Evolutionary conservation across 1,140 invertebrate species (phyloP).

Genomic region (Neotoxoptera formosana): DNA sequence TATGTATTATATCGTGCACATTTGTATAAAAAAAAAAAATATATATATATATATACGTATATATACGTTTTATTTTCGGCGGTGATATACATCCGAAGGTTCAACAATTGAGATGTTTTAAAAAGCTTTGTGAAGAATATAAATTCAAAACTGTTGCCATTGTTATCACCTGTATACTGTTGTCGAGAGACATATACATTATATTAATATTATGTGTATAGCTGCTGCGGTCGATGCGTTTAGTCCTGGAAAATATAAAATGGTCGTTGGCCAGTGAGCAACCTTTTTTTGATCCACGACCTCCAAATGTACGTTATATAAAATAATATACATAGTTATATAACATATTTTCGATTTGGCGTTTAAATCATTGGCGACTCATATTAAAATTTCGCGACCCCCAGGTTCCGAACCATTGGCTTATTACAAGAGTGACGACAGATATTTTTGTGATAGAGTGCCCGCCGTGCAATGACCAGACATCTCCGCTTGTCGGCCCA

Average conservation of each 20-base stretch:
- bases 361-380: no score
- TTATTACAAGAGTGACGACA: background rate
- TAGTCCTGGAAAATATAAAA: background rate
- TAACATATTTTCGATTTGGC: no score
- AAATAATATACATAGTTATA: no score
- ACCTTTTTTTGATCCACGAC: no score
- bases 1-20: background rate
- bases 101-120: constrained; percentile 6
- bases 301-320: no score
- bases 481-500: rapidly evolving
- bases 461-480: background rate
- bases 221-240: background rate
- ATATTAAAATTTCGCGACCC: no score
- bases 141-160: background rate
- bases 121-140: background rate
- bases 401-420: no score
- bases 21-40: background rate
- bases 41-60: background rate
- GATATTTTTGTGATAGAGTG: background rate
- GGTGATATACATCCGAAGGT: background rate
- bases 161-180: background rate
- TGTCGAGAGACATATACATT: background rate
- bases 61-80: constrained; percentile 3
- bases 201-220: no score
- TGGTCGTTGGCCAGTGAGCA: no score